Evolutionary conservation across 30 jellyfish, hydroid and myxozoan genomes (phyloP).

Genomic region (Mastigias papua): DNA sequence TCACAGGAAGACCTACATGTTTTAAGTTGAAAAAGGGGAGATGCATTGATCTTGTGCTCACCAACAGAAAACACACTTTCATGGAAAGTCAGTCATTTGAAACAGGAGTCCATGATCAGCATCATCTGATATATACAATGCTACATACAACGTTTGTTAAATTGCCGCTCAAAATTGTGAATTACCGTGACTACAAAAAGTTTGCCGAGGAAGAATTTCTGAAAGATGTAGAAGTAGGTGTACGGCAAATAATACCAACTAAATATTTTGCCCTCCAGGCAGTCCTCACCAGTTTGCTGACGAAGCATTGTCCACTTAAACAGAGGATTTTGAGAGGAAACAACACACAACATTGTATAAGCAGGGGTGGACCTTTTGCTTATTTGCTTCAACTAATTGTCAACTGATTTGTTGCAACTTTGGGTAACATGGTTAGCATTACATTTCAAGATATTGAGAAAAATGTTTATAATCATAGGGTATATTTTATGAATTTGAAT

Average conservation of each 20-base stretch:
- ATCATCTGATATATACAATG: constrained; percentile 11
- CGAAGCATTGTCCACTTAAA: neutral
- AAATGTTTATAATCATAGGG: no score
- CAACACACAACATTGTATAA: constrained; percentile 8
- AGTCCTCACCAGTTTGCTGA: neutral
- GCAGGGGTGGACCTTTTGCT: no score
- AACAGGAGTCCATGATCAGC: constrained; percentile 11
- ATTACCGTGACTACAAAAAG: neutral
- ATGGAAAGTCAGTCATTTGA: neutral
- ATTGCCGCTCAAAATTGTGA: constrained; percentile 3
- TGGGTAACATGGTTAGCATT: no score
- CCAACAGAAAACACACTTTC: neutral
- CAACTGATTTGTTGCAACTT: no score
- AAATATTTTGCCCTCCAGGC: neutral
- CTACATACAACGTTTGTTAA: neutral
- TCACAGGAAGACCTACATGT: no score
- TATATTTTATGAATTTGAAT: no score
- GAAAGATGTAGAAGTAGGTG: neutral
- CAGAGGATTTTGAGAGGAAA: neutral
- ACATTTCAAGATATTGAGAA: no score
- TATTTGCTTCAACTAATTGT: no score
- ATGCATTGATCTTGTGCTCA: no score
- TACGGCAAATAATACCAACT: neutral
- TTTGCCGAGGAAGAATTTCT: neutral
- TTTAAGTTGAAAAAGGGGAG: no score